Evolutionary conservation across 1,140 invertebrate species (phyloP), one percentile per base, ranked within the genome.

Genomic region (Penaeus indicus): DNA sequence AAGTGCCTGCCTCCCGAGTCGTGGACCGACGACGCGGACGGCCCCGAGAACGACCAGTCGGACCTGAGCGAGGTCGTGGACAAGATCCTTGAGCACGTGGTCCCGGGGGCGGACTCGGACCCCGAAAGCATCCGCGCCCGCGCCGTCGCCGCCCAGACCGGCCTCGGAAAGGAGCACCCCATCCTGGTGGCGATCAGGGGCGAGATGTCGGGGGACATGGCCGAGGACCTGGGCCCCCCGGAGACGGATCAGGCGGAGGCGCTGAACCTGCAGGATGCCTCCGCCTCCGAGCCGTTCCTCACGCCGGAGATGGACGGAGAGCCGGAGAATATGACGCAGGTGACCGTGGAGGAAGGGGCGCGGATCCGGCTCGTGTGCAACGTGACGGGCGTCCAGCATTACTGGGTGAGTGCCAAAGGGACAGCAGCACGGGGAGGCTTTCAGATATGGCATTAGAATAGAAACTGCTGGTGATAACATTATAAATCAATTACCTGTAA

Each of bases 351-450:
- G 61, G 86, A 88, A 27, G 86, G 86, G 18, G 38, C 86, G 54
- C 64, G 67, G 42, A 3, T 88, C 13, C 22, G 86, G 25, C 86
- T 88, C 16, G 86, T 88, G n/a, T 88, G 86, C 38, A 88, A 88
- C 61, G 86, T 88, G 25, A 84, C 86, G 1, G 86, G 86, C 0
- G 80, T 84, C 10, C 64, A 38, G 27, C 64, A 81, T 18, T 60
- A 82, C 27, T 82, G 86, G 86, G 86, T 88, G 38, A 88, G 86
- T 83, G 22, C 10, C 21, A 19, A 84, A 69, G 54, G 11, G 54
- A 47, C 11, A 8, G 54, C 54, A 8, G 2, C 54, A 8, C 8
- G 54, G 54, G 16, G 38, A 8, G 38, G 38, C 4, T 4, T 42
- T 42, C 38, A 4, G 38, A 42, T 4, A 8, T 8, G 7, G 3